Percentiles rank a stretch among this genome's conserved stretches.
Evolutionary conservation across 2,113 vertebrate species (phyloP).

Genomic region (Burhinus oedicnemus): DNA sequence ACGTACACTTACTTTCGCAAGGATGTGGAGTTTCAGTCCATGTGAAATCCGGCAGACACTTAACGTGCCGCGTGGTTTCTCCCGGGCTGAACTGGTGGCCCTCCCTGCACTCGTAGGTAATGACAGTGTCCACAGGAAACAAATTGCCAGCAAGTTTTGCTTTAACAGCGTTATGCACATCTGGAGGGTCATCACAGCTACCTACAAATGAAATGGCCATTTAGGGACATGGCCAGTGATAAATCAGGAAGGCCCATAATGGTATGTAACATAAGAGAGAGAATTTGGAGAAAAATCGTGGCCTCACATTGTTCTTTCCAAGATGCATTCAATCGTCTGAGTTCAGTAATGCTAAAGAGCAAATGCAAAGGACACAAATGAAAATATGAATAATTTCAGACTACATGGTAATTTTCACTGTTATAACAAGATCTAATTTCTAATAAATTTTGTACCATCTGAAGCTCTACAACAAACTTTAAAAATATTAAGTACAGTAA

Average conservation of each 20-base stretch:
- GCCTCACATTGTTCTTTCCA: accelerated
- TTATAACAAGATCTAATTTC: accelerated
- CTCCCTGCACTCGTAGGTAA: not conserved
- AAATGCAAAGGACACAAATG: not conserved
- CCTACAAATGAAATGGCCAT: not conserved
- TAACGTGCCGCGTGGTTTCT: not conserved
- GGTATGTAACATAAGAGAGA: not conserved
- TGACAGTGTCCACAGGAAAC: not conserved
- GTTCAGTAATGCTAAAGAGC: not conserved
- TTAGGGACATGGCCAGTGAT: accelerated
- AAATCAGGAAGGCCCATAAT: accelerated
- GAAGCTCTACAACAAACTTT: not conserved
- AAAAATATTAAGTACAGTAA: not conserved
- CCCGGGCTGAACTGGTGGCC: not conserved
- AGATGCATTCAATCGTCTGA: accelerated
- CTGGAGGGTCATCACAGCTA: conserved; percentile 37
- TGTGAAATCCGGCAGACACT: not conserved
- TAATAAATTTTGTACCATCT: accelerated
- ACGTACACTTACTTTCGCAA: not conserved
- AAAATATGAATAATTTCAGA: accelerated
- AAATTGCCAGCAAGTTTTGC: not conserved
- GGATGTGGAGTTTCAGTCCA: not conserved
- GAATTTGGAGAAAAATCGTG: accelerated
- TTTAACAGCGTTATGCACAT: not conserved
- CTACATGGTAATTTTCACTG: accelerated